These are phyloP conservation scores for Pachycephala philippinensis DNA, from an alignment of 2,113 vertebrate species.

Conservation along the genomic window DNA sequence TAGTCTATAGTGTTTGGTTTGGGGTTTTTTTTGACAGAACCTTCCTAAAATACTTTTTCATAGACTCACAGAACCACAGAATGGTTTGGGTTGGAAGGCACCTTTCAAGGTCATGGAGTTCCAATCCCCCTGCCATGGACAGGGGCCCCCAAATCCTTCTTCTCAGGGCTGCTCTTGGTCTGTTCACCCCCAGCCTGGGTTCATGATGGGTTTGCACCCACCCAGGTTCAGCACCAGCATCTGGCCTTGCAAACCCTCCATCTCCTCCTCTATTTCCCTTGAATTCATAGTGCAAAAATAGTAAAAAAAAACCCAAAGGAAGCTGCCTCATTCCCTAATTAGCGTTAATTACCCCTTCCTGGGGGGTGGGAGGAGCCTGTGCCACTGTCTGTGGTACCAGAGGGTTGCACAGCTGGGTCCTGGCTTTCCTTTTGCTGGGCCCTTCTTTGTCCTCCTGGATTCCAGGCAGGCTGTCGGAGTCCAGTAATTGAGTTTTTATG, in stretches of 20 bases:
- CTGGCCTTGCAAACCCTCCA: not conserved
- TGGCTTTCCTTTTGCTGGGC: not conserved
- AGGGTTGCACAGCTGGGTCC: not conserved
- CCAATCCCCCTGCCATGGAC: not conserved
- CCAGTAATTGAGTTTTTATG: not conserved
- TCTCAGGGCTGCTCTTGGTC: not conserved
- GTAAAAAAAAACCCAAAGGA: accelerated
- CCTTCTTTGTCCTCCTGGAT: not conserved
- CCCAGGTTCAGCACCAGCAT: not conserved
- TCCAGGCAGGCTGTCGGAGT: not conserved
- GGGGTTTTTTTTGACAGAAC: not conserved
- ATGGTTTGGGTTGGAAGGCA: not conserved
- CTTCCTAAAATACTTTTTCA: not conserved
- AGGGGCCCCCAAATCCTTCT: not conserved
- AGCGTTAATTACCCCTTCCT: accelerated
- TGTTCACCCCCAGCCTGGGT: not conserved
- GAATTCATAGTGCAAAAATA: not conserved
- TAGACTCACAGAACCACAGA: not conserved
- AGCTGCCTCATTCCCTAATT: not conserved
- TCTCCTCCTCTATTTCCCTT: not conserved
- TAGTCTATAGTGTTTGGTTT: not conserved
- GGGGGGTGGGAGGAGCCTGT: accelerated
- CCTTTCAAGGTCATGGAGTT: not conserved
- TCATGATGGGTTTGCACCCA: too few species aligned
- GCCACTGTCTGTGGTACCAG: not conserved